These are phyloP conservation scores for Bradypodion pumilum DNA, from an alignment of 2,797 vertebrate genomes.

Conservation along the genomic window DNA sequence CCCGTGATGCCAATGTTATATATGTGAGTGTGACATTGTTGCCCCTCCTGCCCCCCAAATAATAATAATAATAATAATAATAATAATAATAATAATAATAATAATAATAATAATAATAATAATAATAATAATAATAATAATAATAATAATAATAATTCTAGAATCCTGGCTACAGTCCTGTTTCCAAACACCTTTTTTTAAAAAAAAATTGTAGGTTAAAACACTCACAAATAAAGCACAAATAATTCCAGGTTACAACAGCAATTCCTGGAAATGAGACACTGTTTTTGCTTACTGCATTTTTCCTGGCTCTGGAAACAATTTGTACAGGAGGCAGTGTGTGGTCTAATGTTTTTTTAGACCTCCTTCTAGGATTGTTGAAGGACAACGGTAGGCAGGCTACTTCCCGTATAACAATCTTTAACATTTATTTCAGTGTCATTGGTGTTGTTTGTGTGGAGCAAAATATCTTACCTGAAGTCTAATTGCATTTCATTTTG, in stretches of 20 bases:
- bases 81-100: too few relatives aligned
- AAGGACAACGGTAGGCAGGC: not conserved
- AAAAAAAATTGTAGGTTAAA: too few relatives aligned
- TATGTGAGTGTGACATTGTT: too few relatives aligned
- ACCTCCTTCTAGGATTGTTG: slow-evolving; percentile 35
- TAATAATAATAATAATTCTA: too few relatives aligned
- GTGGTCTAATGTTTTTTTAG: slow-evolving; percentile 51
- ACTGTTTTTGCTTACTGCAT: slow-evolving; percentile 43
- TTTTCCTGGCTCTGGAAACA: slow-evolving; percentile 56
- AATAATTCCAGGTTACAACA: not conserved
- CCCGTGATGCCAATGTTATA: too few relatives aligned
- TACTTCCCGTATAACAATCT: not conserved
- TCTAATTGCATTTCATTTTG: slow-evolving; percentile 65
- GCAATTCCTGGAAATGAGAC: slow-evolving; percentile 45
- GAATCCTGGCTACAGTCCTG: too few relatives aligned
- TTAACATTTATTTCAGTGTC: not conserved
- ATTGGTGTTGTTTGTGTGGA: slow-evolving; percentile 29
- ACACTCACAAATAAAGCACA: not conserved
- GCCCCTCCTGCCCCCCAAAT: too few relatives aligned
- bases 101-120: too few relatives aligned
- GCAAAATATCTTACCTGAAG: slow-evolving; percentile 58
- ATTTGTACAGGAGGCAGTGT: slow-evolving; percentile 25
- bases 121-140: too few relatives aligned
- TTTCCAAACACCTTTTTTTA: too few relatives aligned
- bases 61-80: too few relatives aligned